Conservation (phyloP, 2,888 invertebrate species). For the Eumerus sabulonum region DNA sequence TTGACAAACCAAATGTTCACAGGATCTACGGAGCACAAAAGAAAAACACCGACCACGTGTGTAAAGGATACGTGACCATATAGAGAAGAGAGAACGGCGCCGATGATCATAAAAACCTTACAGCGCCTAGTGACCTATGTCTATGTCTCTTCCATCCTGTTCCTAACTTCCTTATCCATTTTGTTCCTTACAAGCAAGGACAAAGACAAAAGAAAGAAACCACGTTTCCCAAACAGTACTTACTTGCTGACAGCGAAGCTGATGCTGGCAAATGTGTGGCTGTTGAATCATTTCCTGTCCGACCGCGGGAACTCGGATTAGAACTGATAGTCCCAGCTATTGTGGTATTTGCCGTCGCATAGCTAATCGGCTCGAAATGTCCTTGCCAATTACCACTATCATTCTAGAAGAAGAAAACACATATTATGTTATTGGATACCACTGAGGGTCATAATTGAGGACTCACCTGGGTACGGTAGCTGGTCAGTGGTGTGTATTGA, state of each 20-base stretch:
- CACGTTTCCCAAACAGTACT: slow-evolving; percentile 77
- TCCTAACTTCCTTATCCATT: too few species aligned
- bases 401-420: slow-evolving; percentile 70
- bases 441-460: neutral
- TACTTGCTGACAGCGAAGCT: slow-evolving; percentile 86
- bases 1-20: slow-evolving; percentile 25
- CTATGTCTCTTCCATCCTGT: too few species aligned
- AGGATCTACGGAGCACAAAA: neutral
- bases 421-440: neutral
- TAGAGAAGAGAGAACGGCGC: slow-evolving; percentile 3
- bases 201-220: slow-evolving; percentile 15
- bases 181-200: too few species aligned
- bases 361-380: slow-evolving; percentile 76
- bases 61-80: too few species aligned
- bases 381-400: slow-evolving; percentile 73
- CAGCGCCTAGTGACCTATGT: too few species aligned
- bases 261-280: slow-evolving; percentile 83
- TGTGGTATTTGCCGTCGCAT: slow-evolving; percentile 72
- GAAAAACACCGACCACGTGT: neutral
- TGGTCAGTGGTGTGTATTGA: slow-evolving; percentile 75
- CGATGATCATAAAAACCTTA: neutral
- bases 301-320: slow-evolving; percentile 72
- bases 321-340: slow-evolving; percentile 70
- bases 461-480: slow-evolving; percentile 77
- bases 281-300: slow-evolving; percentile 75